These are phyloP conservation scores for Apodemus sylvaticus DNA, from an alignment of 2,113 vertebrate species.

Conservation along the genomic window DNA sequence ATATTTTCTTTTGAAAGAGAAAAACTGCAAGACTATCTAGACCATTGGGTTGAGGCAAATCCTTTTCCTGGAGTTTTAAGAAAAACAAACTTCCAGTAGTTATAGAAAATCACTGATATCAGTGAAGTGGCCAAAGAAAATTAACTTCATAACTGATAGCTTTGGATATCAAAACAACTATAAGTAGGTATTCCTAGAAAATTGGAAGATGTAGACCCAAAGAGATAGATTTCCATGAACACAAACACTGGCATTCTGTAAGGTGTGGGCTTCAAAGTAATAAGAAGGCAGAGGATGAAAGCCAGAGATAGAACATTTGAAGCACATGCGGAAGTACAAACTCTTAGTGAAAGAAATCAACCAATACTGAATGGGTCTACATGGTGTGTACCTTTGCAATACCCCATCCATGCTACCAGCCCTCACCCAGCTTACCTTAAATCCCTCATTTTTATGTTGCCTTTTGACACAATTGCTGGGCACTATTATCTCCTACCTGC, in stretches of 20 bases:
- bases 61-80: background rate
- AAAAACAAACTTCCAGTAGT: background rate
- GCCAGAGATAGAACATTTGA: no score
- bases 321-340: background rate
- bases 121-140: background rate
- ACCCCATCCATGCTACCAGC: no score
- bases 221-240: background rate
- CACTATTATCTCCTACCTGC: no score
- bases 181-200: background rate
- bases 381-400: no score
- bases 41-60: background rate
- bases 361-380: background rate
- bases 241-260: accelerated
- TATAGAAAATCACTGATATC: background rate
- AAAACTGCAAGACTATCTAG: background rate
- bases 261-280: background rate
- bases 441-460: no score
- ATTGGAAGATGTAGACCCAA: background rate
- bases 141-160: background rate
- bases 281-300: no score
- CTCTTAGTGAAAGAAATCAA: background rate
- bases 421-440: no score
- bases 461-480: no score
- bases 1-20: background rate
- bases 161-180: background rate